Evolutionary conservation across 2,113 vertebrate species (phyloP).

Genomic region (Lontra canadensis): DNA sequence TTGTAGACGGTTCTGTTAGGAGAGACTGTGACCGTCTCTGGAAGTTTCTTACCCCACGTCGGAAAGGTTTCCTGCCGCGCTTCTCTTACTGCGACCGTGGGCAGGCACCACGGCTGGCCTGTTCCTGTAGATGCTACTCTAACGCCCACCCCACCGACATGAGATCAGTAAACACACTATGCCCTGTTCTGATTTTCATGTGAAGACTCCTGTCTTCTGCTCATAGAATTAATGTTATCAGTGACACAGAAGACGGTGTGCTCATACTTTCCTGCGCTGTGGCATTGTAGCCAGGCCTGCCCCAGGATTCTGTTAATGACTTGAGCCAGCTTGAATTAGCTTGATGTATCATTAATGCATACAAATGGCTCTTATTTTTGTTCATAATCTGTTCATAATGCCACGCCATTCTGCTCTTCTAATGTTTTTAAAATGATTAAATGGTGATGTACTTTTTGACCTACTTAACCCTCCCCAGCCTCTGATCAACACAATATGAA

Average conservation of each 20-base stretch:
- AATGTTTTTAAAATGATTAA: constrained; percentile 63
- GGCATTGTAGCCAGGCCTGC: constrained; percentile 79
- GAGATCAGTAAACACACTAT: background rate
- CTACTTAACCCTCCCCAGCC: constrained; percentile 60
- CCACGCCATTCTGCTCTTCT: constrained; percentile 54
- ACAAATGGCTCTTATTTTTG: constrained; percentile 85
- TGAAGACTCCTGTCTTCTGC: constrained; percentile 14
- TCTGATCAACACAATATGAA: background rate
- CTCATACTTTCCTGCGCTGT: constrained; percentile 78
- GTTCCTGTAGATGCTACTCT: background rate
- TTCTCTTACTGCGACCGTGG: fast-evolving
- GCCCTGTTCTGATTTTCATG: background rate
- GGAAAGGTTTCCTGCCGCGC: fast-evolving
- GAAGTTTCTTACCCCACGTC: fast-evolving
- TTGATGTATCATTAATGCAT: constrained; percentile 84
- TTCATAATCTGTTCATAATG: constrained; percentile 78
- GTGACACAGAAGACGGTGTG: constrained; percentile 83
- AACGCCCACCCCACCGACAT: background rate
- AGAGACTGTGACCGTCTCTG: background rate
- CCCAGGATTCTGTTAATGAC: constrained; percentile 84
- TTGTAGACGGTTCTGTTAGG: fast-evolving
- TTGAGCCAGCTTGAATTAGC: constrained; percentile 84
- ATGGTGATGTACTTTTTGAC: constrained; percentile 70
- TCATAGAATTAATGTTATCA: constrained; percentile 80
- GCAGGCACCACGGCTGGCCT: fast-evolving